phyloP scores from a whole-genome alignment of 30 jellyfish, hydroid and myxozoan genomes.

The Aurelia aurita complex sp. Pacific region DNA sequence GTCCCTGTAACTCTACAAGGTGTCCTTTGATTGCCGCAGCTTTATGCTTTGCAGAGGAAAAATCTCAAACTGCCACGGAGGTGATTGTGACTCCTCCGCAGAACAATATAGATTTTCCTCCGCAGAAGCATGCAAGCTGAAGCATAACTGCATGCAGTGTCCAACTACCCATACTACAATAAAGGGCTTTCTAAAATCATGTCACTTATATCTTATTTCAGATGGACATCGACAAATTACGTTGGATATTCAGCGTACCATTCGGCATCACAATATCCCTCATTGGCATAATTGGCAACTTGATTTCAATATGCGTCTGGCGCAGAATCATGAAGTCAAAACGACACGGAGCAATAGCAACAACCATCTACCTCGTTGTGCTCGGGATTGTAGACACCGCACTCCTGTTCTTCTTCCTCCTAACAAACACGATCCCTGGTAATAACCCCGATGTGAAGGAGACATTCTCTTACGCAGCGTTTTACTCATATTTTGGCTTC shows the following conservation, averaged over 20 bases:
- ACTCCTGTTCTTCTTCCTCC: constrained; percentile 75
- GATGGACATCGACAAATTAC: constrained; percentile 63
- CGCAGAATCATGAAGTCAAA: constrained; percentile 55
- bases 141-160: too few relatives aligned
- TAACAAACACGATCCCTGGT: constrained; percentile 65
- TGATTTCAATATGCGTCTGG: constrained; percentile 76
- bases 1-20: too few relatives aligned
- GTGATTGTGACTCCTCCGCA: too few relatives aligned
- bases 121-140: too few relatives aligned
- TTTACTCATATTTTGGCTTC: constrained; percentile 74
- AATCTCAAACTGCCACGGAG: too few relatives aligned
- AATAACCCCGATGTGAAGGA: constrained; percentile 48
- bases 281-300: constrained; percentile 80
- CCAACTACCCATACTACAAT: too few relatives aligned
- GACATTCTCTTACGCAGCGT: constrained; percentile 65
- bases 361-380: constrained; percentile 71
- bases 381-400: constrained; percentile 85
- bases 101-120: too few relatives aligned
- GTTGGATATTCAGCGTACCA: constrained; percentile 94
- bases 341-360: constrained; percentile 60
- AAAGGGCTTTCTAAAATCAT: too few relatives aligned
- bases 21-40: too few relatives aligned
- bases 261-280: constrained; percentile 72
- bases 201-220: not conserved
- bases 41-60: too few relatives aligned